A percentile compares a stretch with the other conserved stretches of the same genome.
These are phyloP conservation scores for Hippolais icterina DNA, from an alignment of 2,113 vertebrate genomes.

Conservation along the genomic window DNA sequence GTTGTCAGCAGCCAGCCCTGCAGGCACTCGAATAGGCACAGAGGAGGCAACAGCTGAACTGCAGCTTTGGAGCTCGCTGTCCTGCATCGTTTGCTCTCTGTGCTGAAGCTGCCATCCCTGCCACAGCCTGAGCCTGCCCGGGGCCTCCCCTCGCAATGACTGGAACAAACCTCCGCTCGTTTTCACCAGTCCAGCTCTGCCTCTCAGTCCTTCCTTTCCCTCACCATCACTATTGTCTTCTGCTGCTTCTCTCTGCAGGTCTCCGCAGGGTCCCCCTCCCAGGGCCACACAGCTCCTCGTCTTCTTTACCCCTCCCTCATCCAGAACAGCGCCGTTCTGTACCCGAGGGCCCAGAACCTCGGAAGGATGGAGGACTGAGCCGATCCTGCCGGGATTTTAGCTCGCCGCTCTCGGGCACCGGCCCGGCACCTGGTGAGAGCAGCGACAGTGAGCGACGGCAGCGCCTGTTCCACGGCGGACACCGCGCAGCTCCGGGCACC, in stretches of 20 bases:
- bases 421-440: not conserved
- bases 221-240: not conserved
- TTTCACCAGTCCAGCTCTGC: not conserved
- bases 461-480: not conserved
- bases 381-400: not conserved
- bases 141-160: not conserved
- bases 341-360: not conserved
- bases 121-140: not conserved
- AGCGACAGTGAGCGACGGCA: not conserved
- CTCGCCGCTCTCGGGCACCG: not conserved
- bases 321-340: not conserved
- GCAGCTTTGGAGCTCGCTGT: not conserved
- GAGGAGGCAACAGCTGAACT: fast-evolving
- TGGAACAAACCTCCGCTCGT: not conserved
- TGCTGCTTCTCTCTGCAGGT: not conserved
- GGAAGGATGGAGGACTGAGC: not conserved
- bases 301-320: not conserved
- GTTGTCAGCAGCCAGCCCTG: not conserved
- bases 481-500: not conserved
- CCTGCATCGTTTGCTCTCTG: not conserved
- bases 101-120: not conserved
- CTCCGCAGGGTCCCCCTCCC: not conserved
- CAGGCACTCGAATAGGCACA: not conserved
- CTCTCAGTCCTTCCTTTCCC: not conserved
- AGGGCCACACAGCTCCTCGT: not conserved